Conservation (phyloP, 1,140 invertebrate genomes). For the Bombus ignitus region DNA sequence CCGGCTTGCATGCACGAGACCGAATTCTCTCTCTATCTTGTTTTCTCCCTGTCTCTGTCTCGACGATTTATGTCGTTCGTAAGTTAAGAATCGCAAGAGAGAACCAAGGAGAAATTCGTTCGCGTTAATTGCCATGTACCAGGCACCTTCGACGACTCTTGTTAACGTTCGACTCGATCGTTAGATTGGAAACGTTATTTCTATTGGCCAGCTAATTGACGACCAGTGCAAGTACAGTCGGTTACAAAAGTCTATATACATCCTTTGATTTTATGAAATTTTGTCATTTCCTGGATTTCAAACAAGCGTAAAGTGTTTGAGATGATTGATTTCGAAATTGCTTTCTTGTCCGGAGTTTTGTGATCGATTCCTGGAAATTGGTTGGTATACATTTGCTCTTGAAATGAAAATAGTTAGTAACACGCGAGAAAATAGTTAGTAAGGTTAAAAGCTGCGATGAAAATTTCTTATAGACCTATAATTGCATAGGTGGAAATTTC, state of each 20-base stretch:
- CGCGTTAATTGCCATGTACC: slow-evolving; percentile 31
- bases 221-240: background rate
- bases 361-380: background rate
- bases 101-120: slow-evolving; percentile 12
- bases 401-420: background rate
- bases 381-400: background rate
- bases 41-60: background rate
- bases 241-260: too few relatives aligned
- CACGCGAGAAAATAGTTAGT: background rate
- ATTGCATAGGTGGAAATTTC: background rate
- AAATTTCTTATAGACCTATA: background rate
- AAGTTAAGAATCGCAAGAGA: slow-evolving; percentile 61
- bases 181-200: too few relatives aligned
- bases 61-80: slow-evolving; percentile 53
- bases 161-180: background rate
- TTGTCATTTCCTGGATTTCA: background rate
- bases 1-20: slow-evolving; percentile 43
- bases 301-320: background rate
- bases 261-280: too few relatives aligned
- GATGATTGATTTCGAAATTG: background rate
- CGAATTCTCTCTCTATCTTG: background rate
- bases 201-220: background rate
- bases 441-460: background rate
- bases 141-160: background rate
- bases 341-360: background rate